Evolutionary conservation across 2,888 invertebrate species (phyloP).

Genomic region (Himalopsyche japonica): DNA sequence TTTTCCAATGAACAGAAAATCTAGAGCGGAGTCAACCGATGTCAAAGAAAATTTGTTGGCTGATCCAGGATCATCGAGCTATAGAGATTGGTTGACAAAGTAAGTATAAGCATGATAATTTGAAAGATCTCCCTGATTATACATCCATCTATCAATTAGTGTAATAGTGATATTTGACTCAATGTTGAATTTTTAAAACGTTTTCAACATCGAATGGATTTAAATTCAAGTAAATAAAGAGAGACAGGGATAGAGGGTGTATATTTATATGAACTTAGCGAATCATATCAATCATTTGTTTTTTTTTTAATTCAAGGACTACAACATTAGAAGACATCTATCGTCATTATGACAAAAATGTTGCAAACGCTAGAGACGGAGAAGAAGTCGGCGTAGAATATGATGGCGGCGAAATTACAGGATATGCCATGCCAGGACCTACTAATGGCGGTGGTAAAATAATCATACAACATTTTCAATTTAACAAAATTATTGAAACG

Average conservation of each 20-base stretch:
- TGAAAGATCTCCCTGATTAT: not conserved
- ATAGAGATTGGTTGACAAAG: slow-evolving; percentile 77
- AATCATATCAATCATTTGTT: too few relatives aligned
- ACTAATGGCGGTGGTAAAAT: slow-evolving; percentile 8
- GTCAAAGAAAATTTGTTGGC: slow-evolving; percentile 60
- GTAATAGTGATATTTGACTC: too few relatives aligned
- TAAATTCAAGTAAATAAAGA: too few relatives aligned
- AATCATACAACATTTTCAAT: not conserved
- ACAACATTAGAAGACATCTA: slow-evolving; percentile 73
- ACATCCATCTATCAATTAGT: too few relatives aligned
- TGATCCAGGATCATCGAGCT: slow-evolving; percentile 73
- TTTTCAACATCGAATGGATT: too few relatives aligned
- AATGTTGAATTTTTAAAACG: too few relatives aligned
- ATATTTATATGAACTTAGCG: too few relatives aligned
- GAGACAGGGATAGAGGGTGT: too few relatives aligned
- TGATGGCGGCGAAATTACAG: slow-evolving; percentile 64
- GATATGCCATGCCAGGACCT: slow-evolving; percentile 52
- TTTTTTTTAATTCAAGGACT: slow-evolving; percentile 56
- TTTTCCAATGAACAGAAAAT: slow-evolving; percentile 38
- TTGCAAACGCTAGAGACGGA: slow-evolving; percentile 38
- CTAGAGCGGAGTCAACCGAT: slow-evolving; percentile 44
- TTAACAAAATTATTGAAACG: too few relatives aligned
- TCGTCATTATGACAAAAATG: slow-evolving; percentile 60
- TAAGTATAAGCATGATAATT: slow-evolving; percentile 47
- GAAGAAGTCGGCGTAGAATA: slow-evolving; percentile 57